These are phyloP conservation scores for Criorhina ranunculi DNA, from an alignment of 2,888 invertebrate genomes.

Conservation along the genomic window DNA sequence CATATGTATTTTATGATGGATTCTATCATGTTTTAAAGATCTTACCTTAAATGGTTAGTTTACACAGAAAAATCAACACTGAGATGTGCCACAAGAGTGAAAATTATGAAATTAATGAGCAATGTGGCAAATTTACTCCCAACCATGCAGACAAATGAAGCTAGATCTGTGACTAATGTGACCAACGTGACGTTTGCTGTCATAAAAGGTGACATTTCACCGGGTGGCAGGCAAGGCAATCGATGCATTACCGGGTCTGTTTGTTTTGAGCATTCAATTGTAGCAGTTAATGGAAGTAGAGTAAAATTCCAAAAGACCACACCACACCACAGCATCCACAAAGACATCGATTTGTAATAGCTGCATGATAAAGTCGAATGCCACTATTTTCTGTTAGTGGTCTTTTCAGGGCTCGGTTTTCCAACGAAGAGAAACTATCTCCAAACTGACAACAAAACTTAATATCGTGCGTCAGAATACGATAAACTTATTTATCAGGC, in stretches of 20 bases:
- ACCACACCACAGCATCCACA: too few species aligned
- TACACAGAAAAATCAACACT: not conserved
- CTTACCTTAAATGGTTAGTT: conserved; percentile 37
- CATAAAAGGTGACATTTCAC: not conserved
- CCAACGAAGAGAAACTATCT: too few species aligned
- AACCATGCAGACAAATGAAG: conserved; percentile 3
- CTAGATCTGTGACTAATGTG: conserved; percentile 3
- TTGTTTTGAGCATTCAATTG: not conserved
- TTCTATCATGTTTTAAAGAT: not conserved
- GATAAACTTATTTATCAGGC: too few species aligned
- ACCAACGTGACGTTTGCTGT: not conserved
- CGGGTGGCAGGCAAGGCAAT: not conserved
- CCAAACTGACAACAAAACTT: too few species aligned
- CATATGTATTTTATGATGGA: not conserved
- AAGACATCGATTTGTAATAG: too few species aligned
- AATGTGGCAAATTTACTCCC: conserved; percentile 57
- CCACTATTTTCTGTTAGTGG: too few species aligned
- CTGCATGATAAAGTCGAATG: too few species aligned
- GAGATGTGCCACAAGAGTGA: conserved; percentile 12
- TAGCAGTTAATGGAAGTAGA: not conserved
- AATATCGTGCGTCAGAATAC: too few species aligned
- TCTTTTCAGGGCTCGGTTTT: too few species aligned
- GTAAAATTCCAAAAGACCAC: too few species aligned
- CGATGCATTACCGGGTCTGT: not conserved
- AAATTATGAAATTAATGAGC: conserved; percentile 54